Evolutionary conservation across 1,140 invertebrate species (phyloP).

Genomic region (Zophobas morio): DNA sequence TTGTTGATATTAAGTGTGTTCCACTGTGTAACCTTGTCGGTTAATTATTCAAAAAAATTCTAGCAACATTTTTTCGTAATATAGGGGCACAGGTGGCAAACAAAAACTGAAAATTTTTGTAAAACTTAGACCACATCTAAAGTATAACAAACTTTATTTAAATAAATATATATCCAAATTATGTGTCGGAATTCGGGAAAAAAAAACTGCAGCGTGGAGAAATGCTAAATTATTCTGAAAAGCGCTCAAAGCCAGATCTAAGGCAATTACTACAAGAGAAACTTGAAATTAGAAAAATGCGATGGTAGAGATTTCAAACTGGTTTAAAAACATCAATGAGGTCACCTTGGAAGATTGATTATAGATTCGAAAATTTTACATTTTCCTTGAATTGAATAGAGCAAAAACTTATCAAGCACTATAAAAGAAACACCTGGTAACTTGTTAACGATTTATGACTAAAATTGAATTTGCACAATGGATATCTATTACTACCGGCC

Average conservation of each 20-base stretch:
- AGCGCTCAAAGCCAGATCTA: conserved; percentile 16
- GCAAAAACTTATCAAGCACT: conserved; percentile 2
- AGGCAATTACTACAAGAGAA: conserved; percentile 28
- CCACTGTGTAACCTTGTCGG: conserved; percentile 21
- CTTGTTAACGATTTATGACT: conserved; percentile 18
- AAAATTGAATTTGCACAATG: conserved; percentile 30
- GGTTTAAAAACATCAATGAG: conserved; percentile 44
- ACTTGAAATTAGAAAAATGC: conserved; percentile 40
- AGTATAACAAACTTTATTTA: neutral
- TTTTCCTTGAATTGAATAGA: conserved; percentile 37
- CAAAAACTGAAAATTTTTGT: conserved; percentile 2
- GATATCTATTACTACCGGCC: conserved; percentile 19
- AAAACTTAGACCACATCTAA: neutral
- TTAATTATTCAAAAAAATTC: conserved; percentile 24
- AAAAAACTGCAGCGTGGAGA: conserved; percentile 13
- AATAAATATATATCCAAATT: conserved; percentile 5
- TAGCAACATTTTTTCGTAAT: conserved; percentile 26
- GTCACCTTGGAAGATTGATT: conserved; percentile 43
- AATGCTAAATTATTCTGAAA: conserved; percentile 24
- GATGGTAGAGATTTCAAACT: conserved; percentile 40
- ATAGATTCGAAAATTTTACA: conserved; percentile 40
- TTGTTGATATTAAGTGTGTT: conserved; percentile 32
- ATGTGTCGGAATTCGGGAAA: neutral
- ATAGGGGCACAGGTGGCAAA: neutral
- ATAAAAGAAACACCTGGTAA: conserved; percentile 5